A percentile compares a stretch with the other conserved stretches of the same genome.
Conservation (phyloP, 1,140 invertebrate species). For the Papilio machaon region DNA sequence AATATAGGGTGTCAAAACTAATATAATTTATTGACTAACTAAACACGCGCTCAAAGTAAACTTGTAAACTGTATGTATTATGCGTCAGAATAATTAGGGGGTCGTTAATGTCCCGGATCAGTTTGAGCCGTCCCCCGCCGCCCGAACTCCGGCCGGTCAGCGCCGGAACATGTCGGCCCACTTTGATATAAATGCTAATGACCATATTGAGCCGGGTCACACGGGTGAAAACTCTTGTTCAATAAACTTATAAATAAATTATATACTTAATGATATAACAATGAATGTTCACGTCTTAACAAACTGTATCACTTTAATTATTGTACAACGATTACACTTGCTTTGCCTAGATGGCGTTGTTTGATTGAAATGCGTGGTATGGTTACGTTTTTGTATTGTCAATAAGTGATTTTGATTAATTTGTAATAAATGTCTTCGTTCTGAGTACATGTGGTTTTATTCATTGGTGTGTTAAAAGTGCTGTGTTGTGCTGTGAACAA, state of each 20-base stretch:
- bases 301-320: too few species aligned
- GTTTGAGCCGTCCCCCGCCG: not conserved
- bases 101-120: constrained; percentile 4
- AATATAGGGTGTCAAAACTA: not conserved
- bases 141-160: not conserved
- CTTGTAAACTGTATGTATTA: constrained; percentile 20
- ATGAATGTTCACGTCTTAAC: not conserved
- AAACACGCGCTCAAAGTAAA: not conserved
- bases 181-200: constrained; percentile 23
- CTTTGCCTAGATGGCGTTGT: too few species aligned
- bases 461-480: too few species aligned
- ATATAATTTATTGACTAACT: constrained; percentile 1
- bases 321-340: too few species aligned
- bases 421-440: too few species aligned
- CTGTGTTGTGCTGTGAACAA: too few species aligned
- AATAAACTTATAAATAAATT: not conserved
- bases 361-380: too few species aligned
- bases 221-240: not conserved
- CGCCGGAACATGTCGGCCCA: not conserved
- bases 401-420: too few species aligned
- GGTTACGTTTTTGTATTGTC: too few species aligned
- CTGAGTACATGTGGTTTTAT: too few species aligned
- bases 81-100: constrained; percentile 17
- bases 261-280: not conserved
- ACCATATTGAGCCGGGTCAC: not conserved